Evolutionary conservation across 2,797 vertebrate genomes (phyloP), one percentile per base, ranked within the genome.

Genomic region (Acridotheres tristis): DNA sequence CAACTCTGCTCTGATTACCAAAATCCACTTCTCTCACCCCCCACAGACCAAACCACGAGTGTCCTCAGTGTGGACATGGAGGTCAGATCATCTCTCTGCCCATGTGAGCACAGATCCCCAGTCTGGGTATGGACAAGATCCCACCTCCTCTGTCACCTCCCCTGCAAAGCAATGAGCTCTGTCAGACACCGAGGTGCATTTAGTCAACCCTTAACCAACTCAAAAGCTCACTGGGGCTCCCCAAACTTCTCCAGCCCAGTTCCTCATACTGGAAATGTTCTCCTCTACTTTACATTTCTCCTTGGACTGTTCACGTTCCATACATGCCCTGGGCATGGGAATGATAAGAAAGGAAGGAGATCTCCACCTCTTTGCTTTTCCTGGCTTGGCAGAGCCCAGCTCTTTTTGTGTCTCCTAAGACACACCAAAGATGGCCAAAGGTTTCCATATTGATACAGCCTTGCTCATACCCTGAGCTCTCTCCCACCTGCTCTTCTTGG

Each of bases 81-180:
- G 21, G 22, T 42, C 11, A 8, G 20, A 17, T 58, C 7, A 4
- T 20, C 72, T 76, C 54, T 43, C 59, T 73, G 65, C 21, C 67
- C 19, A 4, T 9, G 11, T 0, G 0, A 92, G 51, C 57, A 38
- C 7, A 5, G 38, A 8, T 63, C 36, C n/a, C 27, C 27, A 23
- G 68, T 10, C 26, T 50, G 55, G 50, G 4, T 9, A 19, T 7
- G 45, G 62, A 22, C 32, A 55, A 51, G 21, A 17, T 12, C 45
- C 43, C 89, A 36, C 26, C n/a, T 75, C 47, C 38, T 51, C 38
- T 69, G 43, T 29, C 75, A 30, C 45, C 45, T 68, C 6, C 29
- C 26, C 68, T 43, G 48, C 36, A 59, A 51, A 63, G 26, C 40
- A n/a, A 8, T 23, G 38, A 61, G 40, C n/a, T 95, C 69, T 63